Evolutionary conservation across 2,113 vertebrate genomes (phyloP), one percentile per base, ranked within the genome.

Genomic region (Chionomys nivalis): DNA sequence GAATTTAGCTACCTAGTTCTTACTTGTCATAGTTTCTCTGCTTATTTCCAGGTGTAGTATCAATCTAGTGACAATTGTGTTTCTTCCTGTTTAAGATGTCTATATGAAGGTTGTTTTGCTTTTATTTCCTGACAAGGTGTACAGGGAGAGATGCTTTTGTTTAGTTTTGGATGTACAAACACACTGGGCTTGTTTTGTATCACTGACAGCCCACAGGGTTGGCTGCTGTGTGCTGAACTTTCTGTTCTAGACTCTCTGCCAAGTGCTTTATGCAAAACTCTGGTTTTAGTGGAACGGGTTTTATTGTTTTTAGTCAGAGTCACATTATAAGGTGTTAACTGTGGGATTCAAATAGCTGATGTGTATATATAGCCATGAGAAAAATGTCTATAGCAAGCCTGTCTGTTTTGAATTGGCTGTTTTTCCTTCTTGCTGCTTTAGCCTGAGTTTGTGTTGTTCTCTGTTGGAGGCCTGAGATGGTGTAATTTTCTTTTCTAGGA

Each of bases 401-500:
- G 66, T 93, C 96, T 97, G 89, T 98, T 94, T 97, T 97, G 66
- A 96, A 82, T 79, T 85, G 65, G 65, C 68, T 95, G 90, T 95
- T 96, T 95, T 96, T 85, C 92, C 95, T 58, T 68, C 86, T 78
- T 91, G 82, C 89, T 96, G 89, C 93, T 96, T 88, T 95, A 97
- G 90, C 93, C 90, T 83, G 94, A 82, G 96, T 96, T 98, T 94
- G 96, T 97, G 97, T 92, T 98, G 97, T 98, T 98, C 98, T 96
- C 97, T 97, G 95, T 96, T 96, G 23, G 96, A 97, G 82, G 75
- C 52, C 95, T 98, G 97, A 98, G 97, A 95, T 98, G 98, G 97
- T 98, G 93, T 98, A 73, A 97, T 97, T 98, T 98, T 98, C 98
- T 99, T 98, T 97, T 99, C 98, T 98, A 99, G 99, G 99, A 99